These are phyloP conservation scores for Etheostoma perlongum DNA, from an alignment of 2,797 vertebrate genomes.

Conservation along the genomic window DNA sequence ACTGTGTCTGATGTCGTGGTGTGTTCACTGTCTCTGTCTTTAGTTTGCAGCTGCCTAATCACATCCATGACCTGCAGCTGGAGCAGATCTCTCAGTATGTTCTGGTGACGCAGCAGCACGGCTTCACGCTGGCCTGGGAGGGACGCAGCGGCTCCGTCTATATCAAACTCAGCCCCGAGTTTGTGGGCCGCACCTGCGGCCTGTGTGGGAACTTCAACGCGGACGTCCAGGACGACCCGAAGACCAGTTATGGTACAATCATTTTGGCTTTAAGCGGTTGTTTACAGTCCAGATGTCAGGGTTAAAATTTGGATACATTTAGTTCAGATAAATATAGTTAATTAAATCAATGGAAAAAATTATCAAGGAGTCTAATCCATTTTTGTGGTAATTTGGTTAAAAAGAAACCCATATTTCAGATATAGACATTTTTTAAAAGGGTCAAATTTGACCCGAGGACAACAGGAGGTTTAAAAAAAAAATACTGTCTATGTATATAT, in stretches of 20 bases:
- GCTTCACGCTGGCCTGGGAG: constrained; percentile 96
- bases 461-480: no score
- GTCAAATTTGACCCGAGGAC: no score
- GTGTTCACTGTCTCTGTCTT: constrained; percentile 1
- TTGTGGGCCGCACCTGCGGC: constrained; percentile 91
- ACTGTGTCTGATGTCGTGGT: background rate
- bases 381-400: no score
- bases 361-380: no score
- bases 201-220: constrained; percentile 97
- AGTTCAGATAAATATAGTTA: no score
- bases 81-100: constrained; percentile 92
- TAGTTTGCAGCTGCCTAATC: constrained; percentile 89
- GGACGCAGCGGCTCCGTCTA: constrained; percentile 89
- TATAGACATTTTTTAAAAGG: no score
- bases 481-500: no score
- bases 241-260: constrained; percentile 92
- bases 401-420: no score
- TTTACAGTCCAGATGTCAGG: no score
- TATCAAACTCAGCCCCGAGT: constrained; percentile 94
- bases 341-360: no score
- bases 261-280: background rate
- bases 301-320: no score
- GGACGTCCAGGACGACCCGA: constrained; percentile 92
- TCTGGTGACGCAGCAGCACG: constrained; percentile 88
- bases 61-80: constrained; percentile 87